Percentiles rank a stretch among this genome's conserved stretches.
Evolutionary conservation across 2,113 vertebrate species (phyloP).

Genomic region (Barnardius zonarius): DNA sequence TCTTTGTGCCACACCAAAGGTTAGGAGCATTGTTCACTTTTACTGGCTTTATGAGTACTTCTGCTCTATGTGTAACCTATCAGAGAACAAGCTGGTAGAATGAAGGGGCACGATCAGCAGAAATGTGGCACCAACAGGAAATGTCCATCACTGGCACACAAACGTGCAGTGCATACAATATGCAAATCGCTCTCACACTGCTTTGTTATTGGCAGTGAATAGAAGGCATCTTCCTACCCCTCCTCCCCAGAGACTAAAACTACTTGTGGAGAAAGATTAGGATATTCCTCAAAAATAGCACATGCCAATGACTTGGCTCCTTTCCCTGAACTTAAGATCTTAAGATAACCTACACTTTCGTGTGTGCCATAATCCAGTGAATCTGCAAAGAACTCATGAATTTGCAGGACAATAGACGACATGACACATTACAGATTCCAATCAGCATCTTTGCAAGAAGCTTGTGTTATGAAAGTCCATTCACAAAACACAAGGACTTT

Average conservation of each 20-base stretch:
- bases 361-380: not conserved
- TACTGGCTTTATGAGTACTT: not conserved
- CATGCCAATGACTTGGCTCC: not conserved
- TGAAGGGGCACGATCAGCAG: not conserved
- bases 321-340: not conserved
- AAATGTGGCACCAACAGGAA: not conserved
- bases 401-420: not conserved
- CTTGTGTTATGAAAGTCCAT: not conserved
- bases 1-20: fast-evolving
- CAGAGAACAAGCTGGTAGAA: not conserved
- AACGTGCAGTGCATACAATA: fast-evolving
- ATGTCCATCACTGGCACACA: not conserved
- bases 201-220: not conserved
- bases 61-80: not conserved
- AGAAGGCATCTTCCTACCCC: not conserved
- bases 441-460: not conserved
- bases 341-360: not conserved
- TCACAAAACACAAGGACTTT: not conserved
- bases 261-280: not conserved
- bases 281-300: not conserved
- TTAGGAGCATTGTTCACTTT: not conserved
- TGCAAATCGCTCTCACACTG: not conserved
- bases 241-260: not conserved
- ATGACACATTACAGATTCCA: not conserved
- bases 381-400: not conserved